These are phyloP conservation scores for Calycopis cecrops DNA, from an alignment of 1,140 invertebrate genomes.

Conservation along the genomic window DNA sequence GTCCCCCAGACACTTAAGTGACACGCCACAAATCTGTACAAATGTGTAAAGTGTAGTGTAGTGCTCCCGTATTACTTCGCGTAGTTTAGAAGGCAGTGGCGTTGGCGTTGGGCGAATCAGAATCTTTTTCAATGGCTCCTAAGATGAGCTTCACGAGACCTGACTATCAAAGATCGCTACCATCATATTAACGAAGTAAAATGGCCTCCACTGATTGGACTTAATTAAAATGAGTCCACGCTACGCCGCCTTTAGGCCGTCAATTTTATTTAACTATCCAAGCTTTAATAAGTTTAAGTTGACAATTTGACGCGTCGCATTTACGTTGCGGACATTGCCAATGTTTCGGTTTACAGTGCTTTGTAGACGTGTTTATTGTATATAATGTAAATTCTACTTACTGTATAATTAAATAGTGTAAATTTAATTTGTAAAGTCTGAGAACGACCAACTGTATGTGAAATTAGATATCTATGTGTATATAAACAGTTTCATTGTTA, in stretches of 20 bases:
- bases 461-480: constrained; percentile 23
- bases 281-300: constrained; percentile 10
- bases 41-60: constrained; percentile 50
- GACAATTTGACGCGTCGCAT: neutral
- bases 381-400: constrained; percentile 16
- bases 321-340: neutral
- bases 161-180: too few species aligned
- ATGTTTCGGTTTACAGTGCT: neutral
- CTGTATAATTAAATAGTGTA: constrained; percentile 8
- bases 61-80: neutral
- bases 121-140: too few species aligned
- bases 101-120: too few species aligned
- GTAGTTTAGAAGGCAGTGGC: neutral
- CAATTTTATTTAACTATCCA: neutral
- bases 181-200: too few species aligned
- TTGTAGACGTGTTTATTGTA: constrained; percentile 8
- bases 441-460: constrained; percentile 32
- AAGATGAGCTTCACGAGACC: too few species aligned
- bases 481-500: constrained; percentile 56
- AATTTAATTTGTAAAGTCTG: constrained; percentile 24
- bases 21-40: constrained; percentile 28
- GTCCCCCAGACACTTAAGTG: constrained; percentile 54
- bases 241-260: too few species aligned
- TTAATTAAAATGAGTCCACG: too few species aligned
- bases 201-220: too few species aligned